Percentiles rank a stretch among this genome's conserved stretches.
Evolutionary conservation across 2,113 vertebrate species (phyloP).

Genomic region (Podiceps cristatus): DNA sequence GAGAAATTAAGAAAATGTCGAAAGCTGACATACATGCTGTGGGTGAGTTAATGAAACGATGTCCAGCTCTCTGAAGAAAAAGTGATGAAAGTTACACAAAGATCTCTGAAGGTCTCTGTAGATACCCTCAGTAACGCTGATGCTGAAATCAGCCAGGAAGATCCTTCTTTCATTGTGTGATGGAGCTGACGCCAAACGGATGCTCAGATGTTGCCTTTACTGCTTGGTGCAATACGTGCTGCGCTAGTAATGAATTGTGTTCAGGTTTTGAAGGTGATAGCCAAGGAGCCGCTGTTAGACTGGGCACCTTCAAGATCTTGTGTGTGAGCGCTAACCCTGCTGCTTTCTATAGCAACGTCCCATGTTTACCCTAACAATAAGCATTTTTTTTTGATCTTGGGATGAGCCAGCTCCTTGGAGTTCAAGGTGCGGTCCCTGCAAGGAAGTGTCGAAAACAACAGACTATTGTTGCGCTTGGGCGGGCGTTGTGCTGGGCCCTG

Average conservation of each 20-base stretch:
- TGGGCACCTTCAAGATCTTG: not conserved
- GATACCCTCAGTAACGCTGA: not conserved
- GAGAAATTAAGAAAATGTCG: not conserved
- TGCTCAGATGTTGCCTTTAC: not conserved
- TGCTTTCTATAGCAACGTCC: not conserved
- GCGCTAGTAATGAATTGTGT: not conserved
- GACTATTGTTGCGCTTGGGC: conserved; percentile 1
- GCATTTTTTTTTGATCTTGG: not conserved
- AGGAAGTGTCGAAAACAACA: conserved; percentile 46
- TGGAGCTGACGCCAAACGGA: not conserved
- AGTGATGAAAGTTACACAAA: not conserved
- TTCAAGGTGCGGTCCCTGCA: not conserved
- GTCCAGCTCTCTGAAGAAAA: not conserved
- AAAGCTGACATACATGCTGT: not conserved
- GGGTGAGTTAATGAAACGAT: not conserved
- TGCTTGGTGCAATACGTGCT: fast-evolving
- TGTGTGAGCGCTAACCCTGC: not conserved
- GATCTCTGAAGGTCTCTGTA: not conserved
- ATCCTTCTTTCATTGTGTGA: not conserved
- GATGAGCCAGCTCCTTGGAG: not conserved
- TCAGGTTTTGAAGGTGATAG: not conserved
- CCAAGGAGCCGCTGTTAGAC: not conserved
- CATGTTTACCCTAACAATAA: not conserved
- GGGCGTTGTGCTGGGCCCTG: not conserved
- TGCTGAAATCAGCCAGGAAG: not conserved